Percentiles rank a stretch among this genome's conserved stretches.
These are phyloP conservation scores for Paradisaea rubra DNA, from an alignment of 2,113 vertebrate species.

Conservation along the genomic window DNA sequence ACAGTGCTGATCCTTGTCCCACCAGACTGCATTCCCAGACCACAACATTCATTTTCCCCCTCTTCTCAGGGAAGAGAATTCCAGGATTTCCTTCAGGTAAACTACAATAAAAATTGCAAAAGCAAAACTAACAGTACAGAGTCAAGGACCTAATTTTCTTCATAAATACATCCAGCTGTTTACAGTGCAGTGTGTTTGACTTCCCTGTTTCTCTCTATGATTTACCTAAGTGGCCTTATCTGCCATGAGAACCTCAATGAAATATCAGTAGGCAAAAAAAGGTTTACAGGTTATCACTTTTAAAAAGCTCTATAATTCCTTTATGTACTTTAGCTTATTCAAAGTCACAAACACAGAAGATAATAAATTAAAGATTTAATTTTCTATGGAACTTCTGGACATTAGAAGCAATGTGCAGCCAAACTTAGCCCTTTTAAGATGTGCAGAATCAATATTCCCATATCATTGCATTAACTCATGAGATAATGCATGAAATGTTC, in stretches of 20 bases:
- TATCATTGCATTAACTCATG: background rate
- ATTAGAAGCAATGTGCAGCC: background rate
- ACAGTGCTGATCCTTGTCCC: background rate
- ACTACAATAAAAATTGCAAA: background rate
- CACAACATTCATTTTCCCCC: background rate
- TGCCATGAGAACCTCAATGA: background rate
- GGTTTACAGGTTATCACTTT: background rate
- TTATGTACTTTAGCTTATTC: background rate
- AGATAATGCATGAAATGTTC: constrained; percentile 29
- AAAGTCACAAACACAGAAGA: background rate
- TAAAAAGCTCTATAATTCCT: background rate
- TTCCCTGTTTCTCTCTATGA: background rate
- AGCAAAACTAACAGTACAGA: background rate
- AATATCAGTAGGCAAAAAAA: background rate
- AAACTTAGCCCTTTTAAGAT: constrained; percentile 23
- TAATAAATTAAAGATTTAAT: constrained; percentile 35
- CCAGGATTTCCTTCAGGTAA: background rate
- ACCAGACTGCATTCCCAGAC: background rate
- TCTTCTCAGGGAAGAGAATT: background rate
- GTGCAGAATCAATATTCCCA: constrained; percentile 14
- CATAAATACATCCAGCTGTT: background rate
- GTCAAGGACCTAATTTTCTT: background rate
- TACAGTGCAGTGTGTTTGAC: background rate
- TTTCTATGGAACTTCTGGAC: constrained; percentile 22
- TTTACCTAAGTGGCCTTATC: background rate